Evolutionary conservation across 2,113 vertebrate genomes (phyloP).

Genomic region (Scopus umbretta): DNA sequence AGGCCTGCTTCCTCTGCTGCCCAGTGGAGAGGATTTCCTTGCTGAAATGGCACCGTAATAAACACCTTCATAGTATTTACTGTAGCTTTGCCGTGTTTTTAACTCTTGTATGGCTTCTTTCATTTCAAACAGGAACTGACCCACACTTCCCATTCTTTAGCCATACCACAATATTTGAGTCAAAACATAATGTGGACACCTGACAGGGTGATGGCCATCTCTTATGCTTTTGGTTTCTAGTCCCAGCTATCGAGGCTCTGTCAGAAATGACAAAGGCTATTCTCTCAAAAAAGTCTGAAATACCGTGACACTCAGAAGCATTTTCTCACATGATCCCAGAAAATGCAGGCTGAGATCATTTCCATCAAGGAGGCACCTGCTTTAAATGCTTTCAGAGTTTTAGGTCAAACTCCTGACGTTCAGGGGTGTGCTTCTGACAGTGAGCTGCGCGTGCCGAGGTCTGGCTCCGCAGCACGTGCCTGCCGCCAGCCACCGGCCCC

Average conservation of each 20-base stretch:
- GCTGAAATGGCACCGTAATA: neutral
- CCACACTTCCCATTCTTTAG: neutral
- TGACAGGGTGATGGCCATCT: neutral
- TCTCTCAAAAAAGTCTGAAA: neutral
- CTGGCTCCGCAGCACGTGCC: fast-evolving
- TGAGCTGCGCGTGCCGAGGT: neutral
- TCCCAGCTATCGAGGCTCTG: neutral
- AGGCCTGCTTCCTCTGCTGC: neutral
- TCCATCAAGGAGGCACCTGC: no score
- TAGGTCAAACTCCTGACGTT: neutral
- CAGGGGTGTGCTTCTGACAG: neutral
- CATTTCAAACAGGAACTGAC: neutral
- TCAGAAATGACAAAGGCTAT: neutral
- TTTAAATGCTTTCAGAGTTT: neutral
- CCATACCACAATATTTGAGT: neutral
- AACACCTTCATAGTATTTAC: neutral
- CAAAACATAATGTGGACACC: neutral
- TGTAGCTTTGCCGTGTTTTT: neutral
- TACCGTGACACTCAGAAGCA: no score
- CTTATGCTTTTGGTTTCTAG: neutral
- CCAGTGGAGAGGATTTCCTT: neutral
- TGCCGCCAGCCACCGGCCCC: neutral
- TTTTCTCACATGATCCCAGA: neutral
- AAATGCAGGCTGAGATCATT: neutral
- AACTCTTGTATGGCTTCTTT: neutral